Conservation (phyloP, 2,888 invertebrate species). For the Taenaris catops region DNA sequence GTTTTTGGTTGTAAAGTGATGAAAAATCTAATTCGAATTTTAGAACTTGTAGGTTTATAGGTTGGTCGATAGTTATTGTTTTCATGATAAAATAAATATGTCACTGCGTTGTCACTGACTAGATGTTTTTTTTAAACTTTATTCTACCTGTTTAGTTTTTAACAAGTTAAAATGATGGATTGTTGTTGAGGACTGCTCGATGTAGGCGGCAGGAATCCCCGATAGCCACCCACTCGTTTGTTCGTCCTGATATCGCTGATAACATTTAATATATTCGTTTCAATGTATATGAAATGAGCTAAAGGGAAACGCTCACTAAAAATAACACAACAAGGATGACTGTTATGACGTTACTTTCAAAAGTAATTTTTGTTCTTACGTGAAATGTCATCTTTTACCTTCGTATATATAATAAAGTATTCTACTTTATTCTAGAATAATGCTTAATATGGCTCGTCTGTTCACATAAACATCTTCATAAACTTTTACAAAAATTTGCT, state of each 20-base stretch:
- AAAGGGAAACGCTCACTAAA: constrained; percentile 37
- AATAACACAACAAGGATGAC: too few species aligned
- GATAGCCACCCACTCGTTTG: constrained; percentile 68
- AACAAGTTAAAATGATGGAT: constrained; percentile 20
- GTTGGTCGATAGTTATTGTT: constrained; percentile 54
- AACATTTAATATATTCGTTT: constrained; percentile 67
- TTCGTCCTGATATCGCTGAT: constrained; percentile 58
- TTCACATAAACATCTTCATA: too few species aligned
- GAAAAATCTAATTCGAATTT: constrained; percentile 62
- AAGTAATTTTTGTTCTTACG: too few species aligned
- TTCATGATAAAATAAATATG: constrained; percentile 38
- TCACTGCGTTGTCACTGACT: constrained; percentile 19
- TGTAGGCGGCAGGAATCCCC: constrained; percentile 22
- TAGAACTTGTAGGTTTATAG: constrained; percentile 67
- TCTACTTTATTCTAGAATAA: too few species aligned
- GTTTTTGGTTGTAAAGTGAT: constrained; percentile 34
- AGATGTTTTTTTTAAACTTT: constrained; percentile 9
- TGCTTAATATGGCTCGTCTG: too few species aligned
- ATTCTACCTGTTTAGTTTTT: constrained; percentile 1
- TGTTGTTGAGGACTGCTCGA: not conserved
- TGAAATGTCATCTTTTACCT: too few species aligned
- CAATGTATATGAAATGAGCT: constrained; percentile 61
- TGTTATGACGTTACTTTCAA: too few species aligned
- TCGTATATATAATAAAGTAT: too few species aligned
- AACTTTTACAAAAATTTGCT: too few species aligned